These are phyloP conservation scores for Leptoclinus maculatus DNA, from an alignment of 2,797 vertebrate species.

Conservation along the genomic window DNA sequence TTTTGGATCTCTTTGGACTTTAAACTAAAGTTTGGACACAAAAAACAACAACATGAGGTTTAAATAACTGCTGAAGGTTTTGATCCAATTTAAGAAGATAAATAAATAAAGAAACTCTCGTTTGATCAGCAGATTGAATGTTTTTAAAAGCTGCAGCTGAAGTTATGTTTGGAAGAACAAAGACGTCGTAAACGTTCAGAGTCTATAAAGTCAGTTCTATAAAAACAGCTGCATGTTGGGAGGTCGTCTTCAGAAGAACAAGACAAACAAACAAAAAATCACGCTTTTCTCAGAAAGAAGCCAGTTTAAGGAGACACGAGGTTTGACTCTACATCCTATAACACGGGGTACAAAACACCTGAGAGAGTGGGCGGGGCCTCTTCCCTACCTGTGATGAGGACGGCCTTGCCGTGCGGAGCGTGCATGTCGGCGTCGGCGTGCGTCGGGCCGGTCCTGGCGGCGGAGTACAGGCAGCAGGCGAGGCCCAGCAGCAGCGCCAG, in stretches of 20 bases:
- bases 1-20: neutral
- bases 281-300: too few relatives aligned
- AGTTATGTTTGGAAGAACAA: neutral
- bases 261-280: too few relatives aligned
- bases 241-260: too few relatives aligned
- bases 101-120: neutral
- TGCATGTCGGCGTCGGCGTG: conserved; percentile 39
- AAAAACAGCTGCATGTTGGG: too few relatives aligned
- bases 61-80: too few relatives aligned
- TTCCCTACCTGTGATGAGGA: conserved; percentile 85
- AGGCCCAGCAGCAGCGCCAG: conserved; percentile 61
- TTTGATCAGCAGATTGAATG: neutral
- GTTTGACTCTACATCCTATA: too few relatives aligned
- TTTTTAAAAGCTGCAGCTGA: neutral
- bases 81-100: too few relatives aligned
- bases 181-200: neutral
- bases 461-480: conserved; percentile 67
- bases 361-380: conserved; percentile 20
- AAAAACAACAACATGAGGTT: neutral
- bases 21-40: neutral
- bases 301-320: too few relatives aligned
- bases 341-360: neutral
- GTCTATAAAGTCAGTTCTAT: too few relatives aligned
- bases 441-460: conserved; percentile 28
- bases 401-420: conserved; percentile 69